Percentiles rank a stretch among this genome's conserved stretches.
phyloP scores from a whole-genome alignment of 2,113 vertebrate species.

The Caretta caretta region DNA sequence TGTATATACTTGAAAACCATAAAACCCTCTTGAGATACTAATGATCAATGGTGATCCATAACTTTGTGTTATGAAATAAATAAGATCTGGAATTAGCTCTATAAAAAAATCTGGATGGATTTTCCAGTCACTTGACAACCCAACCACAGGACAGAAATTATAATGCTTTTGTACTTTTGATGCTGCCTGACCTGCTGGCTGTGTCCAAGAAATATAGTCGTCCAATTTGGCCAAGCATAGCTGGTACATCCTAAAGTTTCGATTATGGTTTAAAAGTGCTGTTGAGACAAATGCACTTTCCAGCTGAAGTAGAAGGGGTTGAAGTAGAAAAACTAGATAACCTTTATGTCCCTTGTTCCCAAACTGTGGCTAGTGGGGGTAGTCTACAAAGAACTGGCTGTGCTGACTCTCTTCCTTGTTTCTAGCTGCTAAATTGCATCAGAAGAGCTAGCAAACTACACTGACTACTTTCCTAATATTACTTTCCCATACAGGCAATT shows the following conservation, averaged over 20 bases:
- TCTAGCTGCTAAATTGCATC: constrained; percentile 29
- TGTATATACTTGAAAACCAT: constrained; percentile 42
- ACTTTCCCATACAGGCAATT: not conserved
- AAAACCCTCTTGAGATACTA: constrained; percentile 6
- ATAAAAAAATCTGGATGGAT: not conserved
- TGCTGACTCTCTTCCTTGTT: not conserved
- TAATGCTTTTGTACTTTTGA: not conserved
- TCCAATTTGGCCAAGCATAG: not conserved
- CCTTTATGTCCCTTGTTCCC: constrained; percentile 21
- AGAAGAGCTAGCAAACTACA: constrained; percentile 17
- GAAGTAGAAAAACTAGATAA: not conserved
- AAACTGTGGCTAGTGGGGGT: constrained; percentile 1
- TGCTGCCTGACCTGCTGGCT: not conserved
- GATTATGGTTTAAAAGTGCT: constrained; percentile 30
- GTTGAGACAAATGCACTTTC: not conserved
- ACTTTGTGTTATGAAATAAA: not conserved
- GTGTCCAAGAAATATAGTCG: not conserved
- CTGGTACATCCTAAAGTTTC: not conserved
- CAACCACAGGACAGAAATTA: not conserved
- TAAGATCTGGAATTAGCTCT: not conserved
- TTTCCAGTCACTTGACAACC: not conserved
- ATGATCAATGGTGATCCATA: not conserved
- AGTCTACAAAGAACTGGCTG: constrained; percentile 4
- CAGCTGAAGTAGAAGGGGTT: not conserved
- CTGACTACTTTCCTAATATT: not conserved